phyloP scores from a whole-genome alignment of 2,888 invertebrate genomes.

The Eupithecia insigniata region DNA sequence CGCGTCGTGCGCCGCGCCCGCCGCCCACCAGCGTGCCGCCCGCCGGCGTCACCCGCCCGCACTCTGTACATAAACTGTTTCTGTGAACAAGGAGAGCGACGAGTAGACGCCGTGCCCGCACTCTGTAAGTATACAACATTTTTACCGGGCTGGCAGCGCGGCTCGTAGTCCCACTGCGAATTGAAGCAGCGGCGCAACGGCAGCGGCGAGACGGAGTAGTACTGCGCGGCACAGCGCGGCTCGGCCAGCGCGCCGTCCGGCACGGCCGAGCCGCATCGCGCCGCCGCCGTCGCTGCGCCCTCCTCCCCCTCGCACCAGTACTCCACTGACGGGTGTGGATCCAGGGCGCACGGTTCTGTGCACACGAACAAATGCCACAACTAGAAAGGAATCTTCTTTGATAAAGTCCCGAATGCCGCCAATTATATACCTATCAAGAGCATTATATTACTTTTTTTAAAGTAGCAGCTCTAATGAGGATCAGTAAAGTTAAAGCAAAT shows the following conservation, averaged over 20 bases:
- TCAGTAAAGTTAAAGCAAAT: too few species aligned
- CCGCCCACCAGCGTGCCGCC: conserved; percentile 18
- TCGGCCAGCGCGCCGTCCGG: conserved; percentile 29
- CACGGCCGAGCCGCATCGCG: conserved; percentile 26
- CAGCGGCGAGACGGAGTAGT: conserved; percentile 31
- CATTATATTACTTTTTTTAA: too few species aligned
- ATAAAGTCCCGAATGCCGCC: too few species aligned
- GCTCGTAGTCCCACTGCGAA: conserved; percentile 34
- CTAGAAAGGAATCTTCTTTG: too few species aligned
- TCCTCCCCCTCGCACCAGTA: conserved; percentile 30
- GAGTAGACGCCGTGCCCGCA: conserved; percentile 68
- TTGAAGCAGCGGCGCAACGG: conserved; percentile 31
- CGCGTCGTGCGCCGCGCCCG: conserved; percentile 10
- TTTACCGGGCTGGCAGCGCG: conserved; percentile 36
- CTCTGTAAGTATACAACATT: not conserved
- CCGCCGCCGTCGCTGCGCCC: conserved; percentile 9
- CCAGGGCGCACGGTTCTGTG: not conserved
- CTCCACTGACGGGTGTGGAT: conserved; percentile 22
- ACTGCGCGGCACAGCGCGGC: conserved; percentile 33
- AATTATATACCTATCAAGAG: too few species aligned
- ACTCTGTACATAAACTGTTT: conserved; percentile 8
- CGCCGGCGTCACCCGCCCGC: conserved; percentile 17
- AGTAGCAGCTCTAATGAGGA: too few species aligned
- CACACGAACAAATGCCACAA: not conserved
- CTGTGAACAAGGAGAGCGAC: conserved; percentile 49